Conservation (phyloP, 1,140 invertebrate genomes). For the Diplogasteroides magnus region DNA sequence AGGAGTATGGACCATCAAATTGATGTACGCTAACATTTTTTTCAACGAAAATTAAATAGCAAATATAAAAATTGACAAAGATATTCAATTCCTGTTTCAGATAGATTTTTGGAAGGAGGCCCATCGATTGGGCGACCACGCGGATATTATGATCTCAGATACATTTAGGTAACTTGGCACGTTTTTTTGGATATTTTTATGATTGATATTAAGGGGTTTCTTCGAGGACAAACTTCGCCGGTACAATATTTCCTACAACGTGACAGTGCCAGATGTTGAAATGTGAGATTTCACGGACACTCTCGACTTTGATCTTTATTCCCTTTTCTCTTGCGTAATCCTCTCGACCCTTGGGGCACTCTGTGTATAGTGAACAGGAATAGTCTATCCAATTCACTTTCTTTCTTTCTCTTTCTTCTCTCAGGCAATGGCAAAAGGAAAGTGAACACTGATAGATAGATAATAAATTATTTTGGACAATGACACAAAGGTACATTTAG, state of each 20-base stretch:
- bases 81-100: slow-evolving; percentile 20
- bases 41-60: background rate
- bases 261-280: slow-evolving; percentile 51
- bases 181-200: slow-evolving; percentile 15
- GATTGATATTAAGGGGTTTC: background rate
- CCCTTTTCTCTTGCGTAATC: too few relatives aligned
- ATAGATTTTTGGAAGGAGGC: slow-evolving; percentile 49
- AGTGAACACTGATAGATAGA: too few relatives aligned
- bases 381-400: too few relatives aligned
- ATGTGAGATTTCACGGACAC: slow-evolving; percentile 35
- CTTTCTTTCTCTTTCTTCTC: too few relatives aligned
- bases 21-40: background rate
- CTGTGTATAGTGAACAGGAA: too few relatives aligned
- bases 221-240: slow-evolving; percentile 16
- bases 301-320: too few relatives aligned
- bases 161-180: slow-evolving; percentile 14
- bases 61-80: background rate
- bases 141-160: slow-evolving; percentile 46
- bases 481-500: too few relatives aligned
- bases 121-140: slow-evolving; percentile 33
- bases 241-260: slow-evolving; percentile 33
- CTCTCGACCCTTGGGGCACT: too few relatives aligned
- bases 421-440: too few relatives aligned
- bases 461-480: too few relatives aligned
- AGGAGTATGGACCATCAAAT: background rate